Base-by-base conservation (phyloP, 2,113 vertebrate species). In the Myxocyprinus asiaticus region DNA sequence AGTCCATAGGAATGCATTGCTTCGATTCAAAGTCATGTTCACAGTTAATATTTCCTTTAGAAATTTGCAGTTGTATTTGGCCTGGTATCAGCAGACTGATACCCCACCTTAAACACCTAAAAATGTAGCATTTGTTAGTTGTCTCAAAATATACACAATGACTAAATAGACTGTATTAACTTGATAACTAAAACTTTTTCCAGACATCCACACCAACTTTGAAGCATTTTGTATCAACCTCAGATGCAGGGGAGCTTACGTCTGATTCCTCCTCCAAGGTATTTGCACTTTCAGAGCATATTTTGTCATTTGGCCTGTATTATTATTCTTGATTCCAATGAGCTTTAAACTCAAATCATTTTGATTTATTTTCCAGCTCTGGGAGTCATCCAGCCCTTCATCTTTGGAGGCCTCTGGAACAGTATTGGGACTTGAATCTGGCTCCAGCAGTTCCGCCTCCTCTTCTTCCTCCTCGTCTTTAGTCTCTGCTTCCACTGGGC, bases 351-450 rank as follows among this genome's bases (percentile, higher is more conserved):
- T 58, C 7, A n/a, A 5, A 58, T 55, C 6, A n/a, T 58, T 58
- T 58, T 73, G 10, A 8, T 79, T 7, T 66, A 17, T 50, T n/a
- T 47, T 53, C 82, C 0, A 99, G 98, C 97, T 98, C 89, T 99
- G 97, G 98, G 98, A 98, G 90, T 98, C 95, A 11, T 92, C 97
- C 17, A 98, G 96, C 4, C 94, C 97, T 81, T 98, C 96, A 0
- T 99, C 97, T 17, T 90, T 98, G 70, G 97, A 99, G 87, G 96
- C 97, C 0, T 98, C 98, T 0, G 96, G 95, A 15, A 53, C 62
- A 65, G 47, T 61, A 77, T 93, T 96, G 68, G 95, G 96, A 64
- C 98, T 96, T 53, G 91, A 91, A 61, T 93, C 92, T 0, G 92
- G 91, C 80, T 98, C 97, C 87, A 97, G 96, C 91, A 98, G 94